A percentile compares a stretch with the other conserved stretches of the same genome.
phyloP scores from a whole-genome alignment of 1,140 invertebrate species.

The Pseudomyrmex concolor region DNA sequence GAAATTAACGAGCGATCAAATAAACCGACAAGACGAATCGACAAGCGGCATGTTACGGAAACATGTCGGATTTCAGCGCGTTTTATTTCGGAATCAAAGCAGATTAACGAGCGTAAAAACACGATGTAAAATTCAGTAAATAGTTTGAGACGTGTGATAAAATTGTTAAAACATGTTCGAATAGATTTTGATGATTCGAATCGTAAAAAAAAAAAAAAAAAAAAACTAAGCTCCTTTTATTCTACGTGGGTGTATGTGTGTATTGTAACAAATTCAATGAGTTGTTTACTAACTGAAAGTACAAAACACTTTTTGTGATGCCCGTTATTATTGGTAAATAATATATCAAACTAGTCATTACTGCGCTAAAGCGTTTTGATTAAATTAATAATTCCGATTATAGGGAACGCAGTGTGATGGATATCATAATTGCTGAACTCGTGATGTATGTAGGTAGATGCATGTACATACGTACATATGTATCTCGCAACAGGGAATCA shows the following conservation, averaged over 20 bases:
- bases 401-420: background rate
- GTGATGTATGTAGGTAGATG: background rate
- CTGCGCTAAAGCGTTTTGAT: constrained; percentile 12
- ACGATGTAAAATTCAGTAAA: constrained; percentile 14
- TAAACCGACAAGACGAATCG: background rate
- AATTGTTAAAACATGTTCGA: background rate
- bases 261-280: no score
- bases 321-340: background rate
- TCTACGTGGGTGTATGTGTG: no score
- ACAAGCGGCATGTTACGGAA: background rate
- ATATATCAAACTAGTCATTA: constrained; percentile 10
- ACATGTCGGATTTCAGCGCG: background rate
- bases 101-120: background rate
- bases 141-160: background rate
- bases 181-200: no score
- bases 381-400: constrained; percentile 30
- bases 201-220: no score
- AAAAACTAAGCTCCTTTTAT: no score
- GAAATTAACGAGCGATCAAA: constrained; percentile 6
- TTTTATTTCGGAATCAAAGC: constrained; percentile 3
- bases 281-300: constrained; percentile 1
- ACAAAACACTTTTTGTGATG: background rate
- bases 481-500: background rate
- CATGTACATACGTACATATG: background rate
- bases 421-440: background rate